These are phyloP conservation scores for Ichneumon xanthorius DNA, from an alignment of 2,888 invertebrate genomes.

Conservation along the genomic window DNA sequence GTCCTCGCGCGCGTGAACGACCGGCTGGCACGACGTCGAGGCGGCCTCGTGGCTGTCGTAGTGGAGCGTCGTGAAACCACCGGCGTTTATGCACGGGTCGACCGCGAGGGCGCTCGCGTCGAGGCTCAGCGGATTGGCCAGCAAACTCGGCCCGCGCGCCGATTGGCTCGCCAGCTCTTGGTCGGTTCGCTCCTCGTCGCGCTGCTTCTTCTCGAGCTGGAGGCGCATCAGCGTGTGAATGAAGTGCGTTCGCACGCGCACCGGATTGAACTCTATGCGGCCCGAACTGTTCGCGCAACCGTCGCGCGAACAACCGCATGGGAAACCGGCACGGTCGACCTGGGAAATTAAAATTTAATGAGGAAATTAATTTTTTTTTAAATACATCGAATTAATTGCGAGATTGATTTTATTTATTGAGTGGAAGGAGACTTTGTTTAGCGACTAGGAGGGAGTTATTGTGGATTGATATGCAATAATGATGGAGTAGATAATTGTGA, in stretches of 20 bases:
- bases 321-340: conserved; percentile 94
- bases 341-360: not conserved
- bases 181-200: conserved; percentile 86
- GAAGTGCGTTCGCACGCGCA: conserved; percentile 97
- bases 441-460: no score
- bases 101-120: conserved; percentile 60
- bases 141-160: conserved; percentile 69
- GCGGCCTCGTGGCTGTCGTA: conserved; percentile 85
- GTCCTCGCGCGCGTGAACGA: conserved; percentile 85
- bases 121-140: conserved; percentile 69
- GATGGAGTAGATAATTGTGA: no score
- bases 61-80: conserved; percentile 90
- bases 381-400: no score
- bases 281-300: conserved; percentile 97
- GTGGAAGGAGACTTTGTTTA: no score
- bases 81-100: conserved; percentile 87
- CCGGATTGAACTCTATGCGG: conserved; percentile 98
- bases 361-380: no score
- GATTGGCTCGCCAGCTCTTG: conserved; percentile 84
- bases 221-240: conserved; percentile 98
- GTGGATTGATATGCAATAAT: not conserved
- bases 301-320: conserved; percentile 98
- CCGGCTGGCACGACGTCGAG: conserved; percentile 70
- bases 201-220: conserved; percentile 94
- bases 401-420: no score